Evolutionary conservation across 2,888 invertebrate genomes (phyloP), one percentile per base, ranked within the genome.

Genomic region (Scaptomyza caliginosa): DNA sequence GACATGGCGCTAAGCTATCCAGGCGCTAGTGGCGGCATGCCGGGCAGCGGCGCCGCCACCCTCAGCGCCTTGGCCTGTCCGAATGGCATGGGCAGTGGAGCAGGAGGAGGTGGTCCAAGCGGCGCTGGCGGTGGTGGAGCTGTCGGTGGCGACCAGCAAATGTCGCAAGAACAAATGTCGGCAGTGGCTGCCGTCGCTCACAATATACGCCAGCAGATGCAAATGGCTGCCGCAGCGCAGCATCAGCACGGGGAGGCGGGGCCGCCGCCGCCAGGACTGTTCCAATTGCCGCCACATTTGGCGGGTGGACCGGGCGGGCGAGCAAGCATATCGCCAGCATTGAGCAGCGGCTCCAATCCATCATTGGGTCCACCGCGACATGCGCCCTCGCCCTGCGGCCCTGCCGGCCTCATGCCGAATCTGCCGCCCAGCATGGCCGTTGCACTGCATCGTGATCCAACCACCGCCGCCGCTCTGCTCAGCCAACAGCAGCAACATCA

Each of bases 181-280:
- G 96, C 96, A 32, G 96, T 96, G 36, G 96, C 96, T 10, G 96
- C 96, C 16, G 96, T 96, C 55, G 96, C 96, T 13, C 96, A 96
- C 92, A 96, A 96, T 39, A 92, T 96, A 59, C 94, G 96, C 49
- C 96, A 96, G 77, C 96, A 96, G 91, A 96, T 96, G 96, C 92
- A 92, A 85, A 90, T 92, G 90, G 96, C 96, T 0, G 94, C 94
- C 4, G 94, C 94, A 8, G 92, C 93, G 76, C 90, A 90, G 67
- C 90, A 90, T 67, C 86, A 89, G 59, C 87, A 89, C 42, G 78
- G 72, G 45, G 83, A 81, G 55, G 86, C 78, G 78, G 78, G 78
- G 49, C 86, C 78, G 86, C 84, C 82, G 58, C 75, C 78, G 30
- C 92, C 93, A 87, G 80, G 92, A 90, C 74, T 92, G 85, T 91